Evolutionary conservation across 2,888 invertebrate species (phyloP).

Genomic region (Rambutsinella grinnellia): DNA sequence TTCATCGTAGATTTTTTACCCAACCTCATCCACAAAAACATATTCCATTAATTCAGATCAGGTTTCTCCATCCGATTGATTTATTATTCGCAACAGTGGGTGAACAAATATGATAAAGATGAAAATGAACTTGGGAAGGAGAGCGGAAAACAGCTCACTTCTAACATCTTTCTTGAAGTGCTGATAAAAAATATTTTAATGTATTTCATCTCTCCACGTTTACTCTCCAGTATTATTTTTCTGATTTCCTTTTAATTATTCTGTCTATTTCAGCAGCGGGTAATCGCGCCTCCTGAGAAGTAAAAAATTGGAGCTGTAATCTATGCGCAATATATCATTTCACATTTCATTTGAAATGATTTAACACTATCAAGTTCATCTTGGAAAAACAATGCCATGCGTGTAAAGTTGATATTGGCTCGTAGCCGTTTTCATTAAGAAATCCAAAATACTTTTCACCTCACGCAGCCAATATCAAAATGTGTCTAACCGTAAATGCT

Average conservation of each 20-base stretch:
- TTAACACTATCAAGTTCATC: too few species aligned
- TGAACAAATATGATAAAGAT: conserved; percentile 8
- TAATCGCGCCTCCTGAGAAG: background rate
- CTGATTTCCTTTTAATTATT: too few species aligned
- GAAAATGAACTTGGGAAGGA: background rate
- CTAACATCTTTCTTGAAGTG: background rate
- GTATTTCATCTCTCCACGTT: background rate
- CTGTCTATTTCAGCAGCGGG: too few species aligned
- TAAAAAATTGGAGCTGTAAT: background rate
- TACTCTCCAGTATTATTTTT: background rate
- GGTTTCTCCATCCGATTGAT: conserved; percentile 32
- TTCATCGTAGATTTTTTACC: background rate
- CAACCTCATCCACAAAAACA: background rate
- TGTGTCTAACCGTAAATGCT: too few species aligned
- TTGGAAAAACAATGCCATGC: too few species aligned
- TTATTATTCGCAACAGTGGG: conserved; percentile 23
- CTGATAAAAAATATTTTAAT: background rate
- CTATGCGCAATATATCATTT: too few species aligned
- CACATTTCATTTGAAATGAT: too few species aligned
- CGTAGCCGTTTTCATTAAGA: too few species aligned
- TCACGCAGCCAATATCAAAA: too few species aligned
- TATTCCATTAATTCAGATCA: conserved; percentile 37
- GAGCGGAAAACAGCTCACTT: background rate
- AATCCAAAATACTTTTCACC: too few species aligned
- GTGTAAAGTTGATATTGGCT: too few species aligned